A percentile compares a stretch with the other conserved stretches of the same genome.
Evolutionary conservation across 2,888 invertebrate genomes (phyloP).

Genomic region (Helleia helle): DNA sequence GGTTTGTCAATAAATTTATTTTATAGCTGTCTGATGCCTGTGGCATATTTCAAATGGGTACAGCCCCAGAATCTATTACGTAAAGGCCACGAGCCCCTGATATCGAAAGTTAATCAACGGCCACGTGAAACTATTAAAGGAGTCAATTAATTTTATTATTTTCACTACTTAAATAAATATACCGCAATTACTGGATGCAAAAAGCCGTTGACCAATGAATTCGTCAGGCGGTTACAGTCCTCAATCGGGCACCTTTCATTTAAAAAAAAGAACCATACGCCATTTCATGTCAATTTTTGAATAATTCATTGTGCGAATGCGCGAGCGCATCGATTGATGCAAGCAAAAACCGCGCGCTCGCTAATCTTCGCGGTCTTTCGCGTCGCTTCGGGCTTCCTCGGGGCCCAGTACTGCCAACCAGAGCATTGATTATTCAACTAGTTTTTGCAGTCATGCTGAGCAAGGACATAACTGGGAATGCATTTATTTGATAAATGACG

Average conservation of each 20-base stretch:
- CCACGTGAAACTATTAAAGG: slow-evolving; percentile 5
- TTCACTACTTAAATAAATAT: slow-evolving; percentile 45
- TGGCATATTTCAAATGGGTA: slow-evolving; percentile 18
- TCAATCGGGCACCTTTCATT: slow-evolving; percentile 74
- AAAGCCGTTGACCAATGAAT: slow-evolving; percentile 72
- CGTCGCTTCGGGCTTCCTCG: slow-evolving; percentile 45
- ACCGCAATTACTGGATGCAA: slow-evolving; percentile 63
- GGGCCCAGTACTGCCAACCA: slow-evolving; percentile 60
- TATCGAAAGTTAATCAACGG: too few relatives aligned
- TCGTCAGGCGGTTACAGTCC: slow-evolving; percentile 74
- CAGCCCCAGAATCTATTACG: slow-evolving; percentile 18
- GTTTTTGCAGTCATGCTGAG: slow-evolving; percentile 70
- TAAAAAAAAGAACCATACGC: slow-evolving; percentile 72
- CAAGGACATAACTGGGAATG: slow-evolving; percentile 64
- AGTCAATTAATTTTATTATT: slow-evolving; percentile 23
- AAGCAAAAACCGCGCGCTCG: slow-evolving; percentile 69
- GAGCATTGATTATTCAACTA: slow-evolving; percentile 67
- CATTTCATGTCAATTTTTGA: slow-evolving; percentile 75
- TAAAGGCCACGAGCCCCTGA: slow-evolving; percentile 15
- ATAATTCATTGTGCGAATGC: slow-evolving; percentile 74
- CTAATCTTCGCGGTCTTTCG: slow-evolving; percentile 71
- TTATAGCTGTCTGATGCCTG: slow-evolving; percentile 36
- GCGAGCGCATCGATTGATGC: slow-evolving; percentile 74
- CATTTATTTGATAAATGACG: slow-evolving; percentile 70
- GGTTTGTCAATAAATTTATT: slow-evolving; percentile 54